These are phyloP conservation scores for Synergus itoensis DNA, from an alignment of 2,888 invertebrate species.

Conservation along the genomic window DNA sequence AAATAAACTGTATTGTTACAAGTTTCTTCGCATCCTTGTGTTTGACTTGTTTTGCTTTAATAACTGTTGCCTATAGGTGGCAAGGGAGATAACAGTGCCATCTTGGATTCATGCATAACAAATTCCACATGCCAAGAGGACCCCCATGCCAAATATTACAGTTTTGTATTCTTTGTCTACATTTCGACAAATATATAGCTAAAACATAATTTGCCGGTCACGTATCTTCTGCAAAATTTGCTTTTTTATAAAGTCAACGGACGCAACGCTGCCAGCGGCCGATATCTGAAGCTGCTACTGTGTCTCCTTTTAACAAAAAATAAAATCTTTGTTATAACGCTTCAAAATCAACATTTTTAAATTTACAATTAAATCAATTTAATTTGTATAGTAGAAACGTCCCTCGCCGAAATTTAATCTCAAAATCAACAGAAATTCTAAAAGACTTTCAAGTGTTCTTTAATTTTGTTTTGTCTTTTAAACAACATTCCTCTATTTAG, in stretches of 20 bases:
- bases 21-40: slow-evolving; percentile 62
- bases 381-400: no score
- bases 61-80: slow-evolving; percentile 56
- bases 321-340: no score
- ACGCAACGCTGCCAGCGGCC: slow-evolving; percentile 72
- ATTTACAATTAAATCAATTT: no score
- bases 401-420: no score
- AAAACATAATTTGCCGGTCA: slow-evolving; percentile 58
- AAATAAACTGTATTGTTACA: slow-evolving; percentile 69
- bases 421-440: no score
- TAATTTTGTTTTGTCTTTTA: no score
- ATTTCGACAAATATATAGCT: slow-evolving; percentile 62
- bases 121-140: slow-evolving; percentile 78
- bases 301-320: slow-evolving; percentile 69
- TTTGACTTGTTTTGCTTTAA: slow-evolving; percentile 69
- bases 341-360: slow-evolving; percentile 42
- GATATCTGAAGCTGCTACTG: slow-evolving; percentile 75
- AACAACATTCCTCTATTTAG: not conserved
- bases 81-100: slow-evolving; percentile 73
- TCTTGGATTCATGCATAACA: slow-evolving; percentile 78
- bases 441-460: not conserved
- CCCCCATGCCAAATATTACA: slow-evolving; percentile 65
- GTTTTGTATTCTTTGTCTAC: slow-evolving; percentile 59
- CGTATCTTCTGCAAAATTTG: slow-evolving; percentile 55
- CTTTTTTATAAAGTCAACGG: slow-evolving; percentile 72